Evolutionary conservation across 1,140 invertebrate genomes (phyloP).

Genomic region (Pachyrhynchus sulphureomaculatus): DNA sequence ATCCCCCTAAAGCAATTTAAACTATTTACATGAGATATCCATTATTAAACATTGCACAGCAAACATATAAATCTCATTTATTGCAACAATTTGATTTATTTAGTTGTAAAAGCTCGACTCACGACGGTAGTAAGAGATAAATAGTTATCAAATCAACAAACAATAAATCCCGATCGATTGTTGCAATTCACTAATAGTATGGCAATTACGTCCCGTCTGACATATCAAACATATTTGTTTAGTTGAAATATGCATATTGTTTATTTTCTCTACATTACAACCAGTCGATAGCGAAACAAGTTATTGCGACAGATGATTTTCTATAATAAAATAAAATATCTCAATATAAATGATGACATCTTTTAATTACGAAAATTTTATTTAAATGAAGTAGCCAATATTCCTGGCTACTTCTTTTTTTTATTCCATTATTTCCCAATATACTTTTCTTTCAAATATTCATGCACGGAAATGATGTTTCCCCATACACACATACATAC

Average conservation of each 20-base stretch:
- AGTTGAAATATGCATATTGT: neutral
- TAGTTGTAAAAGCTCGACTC: conserved; percentile 16
- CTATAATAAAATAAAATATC: too few species aligned
- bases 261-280: conserved; percentile 5
- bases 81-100: conserved; percentile 17
- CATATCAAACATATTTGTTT: neutral
- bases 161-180: conserved; percentile 17
- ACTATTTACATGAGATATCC: conserved; percentile 3
- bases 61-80: conserved; percentile 8
- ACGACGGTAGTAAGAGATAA: conserved; percentile 20
- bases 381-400: too few species aligned
- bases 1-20: conserved; percentile 3
- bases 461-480: too few species aligned
- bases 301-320: too few species aligned
- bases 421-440: too few species aligned
- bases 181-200: neutral
- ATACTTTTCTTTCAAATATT: too few species aligned
- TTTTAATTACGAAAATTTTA: too few species aligned
- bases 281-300: neutral
- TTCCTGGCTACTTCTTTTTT: too few species aligned
- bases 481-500: too few species aligned
- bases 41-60: neutral
- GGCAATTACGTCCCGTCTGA: neutral
- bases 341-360: too few species aligned
- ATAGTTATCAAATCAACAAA: conserved; percentile 18